Conservation (phyloP, 2,888 invertebrate species). For the Sarcophaga rosellei region DNA sequence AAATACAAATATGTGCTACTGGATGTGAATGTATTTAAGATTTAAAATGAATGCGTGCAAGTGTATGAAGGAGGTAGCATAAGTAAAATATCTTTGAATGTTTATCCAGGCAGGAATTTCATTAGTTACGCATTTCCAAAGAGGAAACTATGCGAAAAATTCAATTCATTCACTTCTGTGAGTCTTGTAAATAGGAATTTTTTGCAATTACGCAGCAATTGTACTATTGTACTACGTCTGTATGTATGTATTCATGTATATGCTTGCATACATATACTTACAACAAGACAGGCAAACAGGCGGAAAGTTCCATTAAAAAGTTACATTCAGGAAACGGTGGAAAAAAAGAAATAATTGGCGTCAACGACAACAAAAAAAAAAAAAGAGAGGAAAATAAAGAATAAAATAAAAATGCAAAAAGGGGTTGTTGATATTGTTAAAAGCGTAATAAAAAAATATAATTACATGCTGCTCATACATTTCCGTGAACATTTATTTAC, state of each 20-base stretch:
- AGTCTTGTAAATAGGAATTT: slow-evolving; percentile 21
- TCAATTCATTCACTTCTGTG: slow-evolving; percentile 28
- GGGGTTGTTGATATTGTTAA: slow-evolving; percentile 9
- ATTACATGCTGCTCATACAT: slow-evolving; percentile 41
- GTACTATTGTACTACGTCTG: neutral
- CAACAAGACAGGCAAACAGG: slow-evolving; percentile 25
- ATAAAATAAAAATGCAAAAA: slow-evolving; percentile 23
- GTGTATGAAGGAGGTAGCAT: neutral
- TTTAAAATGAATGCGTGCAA: neutral
- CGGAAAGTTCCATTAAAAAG: slow-evolving; percentile 42
- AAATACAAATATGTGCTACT: neutral
- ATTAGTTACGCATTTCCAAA: slow-evolving; percentile 57
- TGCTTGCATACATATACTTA: neutral
- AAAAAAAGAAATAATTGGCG: neutral
- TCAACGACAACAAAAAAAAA: neutral
- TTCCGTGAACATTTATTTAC: slow-evolving; percentile 12
- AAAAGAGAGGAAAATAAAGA: neutral
- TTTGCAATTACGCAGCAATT: slow-evolving; percentile 56
- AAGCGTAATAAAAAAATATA: slow-evolving; percentile 22
- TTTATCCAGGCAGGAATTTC: slow-evolving; percentile 38
- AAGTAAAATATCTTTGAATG: slow-evolving; percentile 13
- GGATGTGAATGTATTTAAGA: neutral
- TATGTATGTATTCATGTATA: neutral
- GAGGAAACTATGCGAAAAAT: slow-evolving; percentile 53
- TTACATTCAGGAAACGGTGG: neutral